Percentiles rank a stretch among this genome's conserved stretches.
Conservation (phyloP, 2,888 invertebrate species). For the Drosophila robusta region DNA sequence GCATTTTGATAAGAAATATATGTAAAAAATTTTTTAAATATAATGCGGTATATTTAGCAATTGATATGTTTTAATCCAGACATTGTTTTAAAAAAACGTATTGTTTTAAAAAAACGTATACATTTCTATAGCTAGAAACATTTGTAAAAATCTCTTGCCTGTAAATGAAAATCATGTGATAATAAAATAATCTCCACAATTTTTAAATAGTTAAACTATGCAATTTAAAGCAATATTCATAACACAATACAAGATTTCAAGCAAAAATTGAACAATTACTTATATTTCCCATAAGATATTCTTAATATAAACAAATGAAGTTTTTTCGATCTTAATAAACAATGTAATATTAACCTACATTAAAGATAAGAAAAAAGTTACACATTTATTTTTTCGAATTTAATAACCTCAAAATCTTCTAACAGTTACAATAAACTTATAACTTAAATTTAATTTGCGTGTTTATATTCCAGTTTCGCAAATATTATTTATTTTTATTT, state of each 20-base stretch:
- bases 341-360: slow-evolving; percentile 64
- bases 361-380: slow-evolving; percentile 69
- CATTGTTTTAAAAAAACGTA: slow-evolving; percentile 42
- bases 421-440: slow-evolving; percentile 72
- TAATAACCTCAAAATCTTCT: slow-evolving; percentile 71
- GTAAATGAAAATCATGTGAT: slow-evolving; percentile 84
- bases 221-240: slow-evolving; percentile 74
- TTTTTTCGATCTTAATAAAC: slow-evolving; percentile 71
- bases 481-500: not conserved
- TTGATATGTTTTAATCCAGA: slow-evolving; percentile 39
- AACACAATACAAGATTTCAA: slow-evolving; percentile 70
- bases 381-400: slow-evolving; percentile 76
- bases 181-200: slow-evolving; percentile 83
- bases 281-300: slow-evolving; percentile 72
- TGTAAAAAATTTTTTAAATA: slow-evolving; percentile 35
- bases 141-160: slow-evolving; percentile 84
- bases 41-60: slow-evolving; percentile 51
- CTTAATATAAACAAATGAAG: slow-evolving; percentile 64
- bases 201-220: slow-evolving; percentile 80
- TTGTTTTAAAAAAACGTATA: slow-evolving; percentile 55
- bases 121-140: slow-evolving; percentile 70
- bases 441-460: slow-evolving; percentile 45
- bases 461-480: not conserved
- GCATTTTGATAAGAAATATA: slow-evolving; percentile 52
- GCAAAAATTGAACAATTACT: slow-evolving; percentile 71